Evolutionary conservation across 2,888 invertebrate genomes (phyloP), one percentile per base, ranked within the genome.

Genomic region (Calliphora vomitoria): DNA sequence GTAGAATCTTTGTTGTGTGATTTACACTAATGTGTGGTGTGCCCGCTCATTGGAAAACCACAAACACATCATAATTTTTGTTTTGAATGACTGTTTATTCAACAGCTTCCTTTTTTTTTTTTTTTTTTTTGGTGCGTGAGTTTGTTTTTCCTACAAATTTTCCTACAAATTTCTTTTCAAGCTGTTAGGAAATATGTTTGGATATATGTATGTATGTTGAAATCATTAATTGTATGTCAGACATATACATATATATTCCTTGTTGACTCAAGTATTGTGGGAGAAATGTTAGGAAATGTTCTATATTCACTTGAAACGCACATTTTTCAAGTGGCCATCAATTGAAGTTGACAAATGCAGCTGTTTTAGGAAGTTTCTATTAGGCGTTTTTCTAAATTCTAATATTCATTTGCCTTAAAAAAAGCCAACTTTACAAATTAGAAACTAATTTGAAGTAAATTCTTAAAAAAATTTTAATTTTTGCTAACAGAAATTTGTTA

Each of bases 81-180:
- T 76, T 41, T 83, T 69, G 38, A 69, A 69, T 76, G 62, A 31
- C 35, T 82, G 82, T 83, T 80, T 86, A 80, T 86, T 87, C 82
- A 82, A 87, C 87, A 84, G 81, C 74, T 79, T 85, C 81, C 76
- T 71, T 82, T 79, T 58, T 64, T 50, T 4, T 58, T n/a, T n/a
- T n/a, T n/a, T n/a, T n/a, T n/a, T n/a, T n/a, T n/a, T n/a, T n/a
- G n/a, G 25, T 11, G 3, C 41, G n/a, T 50, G n/a, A 4, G 50
- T 50, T 6, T 50, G 25, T 53, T 68, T 47, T 68, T 50, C 60
- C 20, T 69, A 18, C 18, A 76, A 53, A 64, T 68, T 47, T 68
- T 50, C 60, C 20, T 69, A 18, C 18, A 76, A 53, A 64, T 41
- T 68, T 47, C 20, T 50, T 60, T 58, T 55, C 72, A 79, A 84